phyloP scores from a whole-genome alignment of 2,113 vertebrate genomes.

The Tylochromis polylepis region DNA sequence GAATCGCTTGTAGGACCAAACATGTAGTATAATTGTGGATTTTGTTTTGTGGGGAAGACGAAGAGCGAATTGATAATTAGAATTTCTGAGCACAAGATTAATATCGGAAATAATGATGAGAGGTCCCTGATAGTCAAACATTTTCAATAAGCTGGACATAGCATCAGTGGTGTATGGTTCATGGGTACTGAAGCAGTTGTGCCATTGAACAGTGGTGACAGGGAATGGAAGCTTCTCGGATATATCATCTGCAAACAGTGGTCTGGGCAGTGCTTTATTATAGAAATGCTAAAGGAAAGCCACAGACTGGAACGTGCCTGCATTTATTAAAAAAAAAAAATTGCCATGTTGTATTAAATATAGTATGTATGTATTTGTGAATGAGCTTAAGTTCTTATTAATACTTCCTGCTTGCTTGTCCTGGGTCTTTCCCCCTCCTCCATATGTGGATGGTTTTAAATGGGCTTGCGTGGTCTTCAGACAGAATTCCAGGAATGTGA shows the following conservation, averaged over 20 bases:
- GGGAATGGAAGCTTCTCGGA: not conserved
- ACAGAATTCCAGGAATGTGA: constrained; percentile 70
- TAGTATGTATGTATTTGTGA: no score
- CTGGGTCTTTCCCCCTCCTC: not conserved
- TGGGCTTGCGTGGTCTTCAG: constrained; percentile 57
- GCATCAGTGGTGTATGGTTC: not conserved
- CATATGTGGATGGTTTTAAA: constrained; percentile 64
- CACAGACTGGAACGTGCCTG: no score
- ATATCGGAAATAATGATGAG: not conserved
- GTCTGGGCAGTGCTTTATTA: not conserved
- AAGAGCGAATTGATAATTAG: not conserved
- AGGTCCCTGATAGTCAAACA: not conserved
- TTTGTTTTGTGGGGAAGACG: not conserved
- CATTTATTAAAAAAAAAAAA: no score
- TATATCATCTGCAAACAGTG: not conserved
- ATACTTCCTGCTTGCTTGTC: not conserved
- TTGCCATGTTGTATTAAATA: no score
- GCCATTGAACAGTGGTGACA: not conserved
- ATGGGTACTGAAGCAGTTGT: not conserved
- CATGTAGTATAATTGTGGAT: not conserved
- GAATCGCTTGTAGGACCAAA: not conserved
- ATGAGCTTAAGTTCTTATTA: not conserved
- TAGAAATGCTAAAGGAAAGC: no score
- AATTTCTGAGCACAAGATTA: not conserved
- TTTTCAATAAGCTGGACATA: not conserved